Base-by-base conservation (phyloP, 1,140 invertebrate species). In the Epicauta chinensis region DNA sequence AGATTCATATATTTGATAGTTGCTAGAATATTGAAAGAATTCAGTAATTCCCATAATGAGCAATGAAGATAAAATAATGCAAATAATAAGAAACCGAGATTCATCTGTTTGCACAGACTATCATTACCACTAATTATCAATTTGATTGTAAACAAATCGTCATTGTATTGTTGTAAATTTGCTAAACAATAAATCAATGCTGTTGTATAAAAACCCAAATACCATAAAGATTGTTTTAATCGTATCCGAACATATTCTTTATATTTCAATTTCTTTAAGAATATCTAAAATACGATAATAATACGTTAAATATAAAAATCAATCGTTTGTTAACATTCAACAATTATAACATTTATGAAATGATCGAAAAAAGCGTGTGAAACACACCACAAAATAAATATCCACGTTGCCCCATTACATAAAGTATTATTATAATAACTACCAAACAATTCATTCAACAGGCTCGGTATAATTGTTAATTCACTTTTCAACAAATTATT, bases 181-280 rank as follows among this genome's bases (percentile, higher is more conserved):
- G 50, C 44, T 16, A 35, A 16, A 49, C 55, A 53, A 32, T 56
- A 56, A 48, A 47, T 23, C 14, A 40, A 35, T 32, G 40, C 55
- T 12, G 50, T 56, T 16, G 17, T 39, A 38, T 52, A 53, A 35
- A 53, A 56, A 35, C 55, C 55, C 23, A 56, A 31, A 39, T 56
- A 32, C 54, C 54, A 56, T 17, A 56, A 29, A 11, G 32, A 53
- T 17, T 46, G 29, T 39, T 23, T 40, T 16, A 56, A 29, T 40
- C 55, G 45, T 11, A 31, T 30, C 12, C 50, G 40, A 3, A 53
- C 35, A 36, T 48, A 53, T 35, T 56, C 36, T 34, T 43, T 47
- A 23, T 41, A 56, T 34, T 38, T 47, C 31, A 56, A 37, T 38
- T 30, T 52, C 38, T 43, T 42, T 10, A 56, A 42, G 10, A 56